Percentiles rank a stretch among this genome's conserved stretches.
These are phyloP conservation scores for Barnardius zonarius DNA, from an alignment of 2,113 vertebrate species.

Conservation along the genomic window DNA sequence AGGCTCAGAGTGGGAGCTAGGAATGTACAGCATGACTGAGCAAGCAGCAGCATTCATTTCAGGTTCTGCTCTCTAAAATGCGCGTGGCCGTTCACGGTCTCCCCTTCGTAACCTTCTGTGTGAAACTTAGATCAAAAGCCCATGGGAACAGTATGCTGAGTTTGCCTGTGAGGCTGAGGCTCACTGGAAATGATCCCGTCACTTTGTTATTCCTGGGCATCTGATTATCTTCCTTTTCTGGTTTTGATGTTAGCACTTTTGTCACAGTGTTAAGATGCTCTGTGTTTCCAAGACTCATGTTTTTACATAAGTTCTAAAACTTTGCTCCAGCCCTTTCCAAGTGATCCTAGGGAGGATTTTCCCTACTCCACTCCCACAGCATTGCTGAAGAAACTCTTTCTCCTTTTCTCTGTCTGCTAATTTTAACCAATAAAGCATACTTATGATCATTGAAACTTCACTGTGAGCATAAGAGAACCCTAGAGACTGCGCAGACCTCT, in stretches of 20 bases:
- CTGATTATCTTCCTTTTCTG: neutral
- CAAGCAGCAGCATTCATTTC: neutral
- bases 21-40: neutral
- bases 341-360: neutral
- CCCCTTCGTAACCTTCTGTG: neutral
- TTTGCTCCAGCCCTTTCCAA: neutral
- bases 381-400: neutral
- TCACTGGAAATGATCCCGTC: neutral
- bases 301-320: neutral
- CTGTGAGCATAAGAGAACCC: neutral
- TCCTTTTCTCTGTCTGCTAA: neutral
- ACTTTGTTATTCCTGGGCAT: neutral
- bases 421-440: neutral
- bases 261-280: neutral
- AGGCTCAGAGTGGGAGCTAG: neutral
- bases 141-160: neutral
- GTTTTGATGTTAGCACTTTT: neutral
- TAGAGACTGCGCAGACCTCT: neutral
- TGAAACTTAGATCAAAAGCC: neutral
- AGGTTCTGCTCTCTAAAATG: neutral
- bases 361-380: neutral
- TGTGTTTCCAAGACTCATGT: neutral
- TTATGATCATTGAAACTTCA: neutral
- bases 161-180: neutral
- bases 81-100: neutral